phyloP scores from a whole-genome alignment of 2,113 vertebrate species.

The Vicugna pacos region DNA sequence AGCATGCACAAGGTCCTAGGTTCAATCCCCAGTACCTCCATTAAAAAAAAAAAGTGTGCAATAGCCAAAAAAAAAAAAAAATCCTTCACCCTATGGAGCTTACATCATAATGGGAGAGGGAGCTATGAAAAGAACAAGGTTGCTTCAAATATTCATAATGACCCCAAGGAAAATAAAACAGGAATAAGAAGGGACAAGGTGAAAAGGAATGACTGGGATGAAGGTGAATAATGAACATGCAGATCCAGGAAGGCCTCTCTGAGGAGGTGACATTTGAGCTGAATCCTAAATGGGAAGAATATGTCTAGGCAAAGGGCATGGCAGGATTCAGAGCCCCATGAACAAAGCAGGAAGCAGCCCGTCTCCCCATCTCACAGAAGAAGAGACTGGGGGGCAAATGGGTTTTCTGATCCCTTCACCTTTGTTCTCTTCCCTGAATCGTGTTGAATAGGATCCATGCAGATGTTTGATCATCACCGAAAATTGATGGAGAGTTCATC shows the following conservation, averaged over 20 bases:
- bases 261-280: not conserved
- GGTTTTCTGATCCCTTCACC: not conserved
- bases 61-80: too few species aligned
- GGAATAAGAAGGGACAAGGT: not conserved
- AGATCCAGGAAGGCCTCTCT: not conserved
- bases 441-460: too few species aligned
- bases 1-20: too few species aligned
- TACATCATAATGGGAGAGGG: not conserved
- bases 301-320: not conserved
- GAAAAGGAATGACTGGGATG: not conserved
- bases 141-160: not conserved
- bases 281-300: not conserved
- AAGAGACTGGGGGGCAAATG: not conserved
- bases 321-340: fast-evolving
- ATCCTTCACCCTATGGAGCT: not conserved
- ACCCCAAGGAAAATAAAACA: not conserved
- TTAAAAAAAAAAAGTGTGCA: too few species aligned
- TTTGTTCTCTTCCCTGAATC: not conserved
- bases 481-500: not conserved
- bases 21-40: too few species aligned
- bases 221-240: fast-evolving
- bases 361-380: not conserved
- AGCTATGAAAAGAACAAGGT: too few species aligned
- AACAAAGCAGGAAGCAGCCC: not conserved
- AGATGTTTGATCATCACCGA: not conserved